Percentiles rank a stretch among this genome's conserved stretches.
Conservation (phyloP, 1,140 invertebrate species). For the Listronotus bonariensis region DNA sequence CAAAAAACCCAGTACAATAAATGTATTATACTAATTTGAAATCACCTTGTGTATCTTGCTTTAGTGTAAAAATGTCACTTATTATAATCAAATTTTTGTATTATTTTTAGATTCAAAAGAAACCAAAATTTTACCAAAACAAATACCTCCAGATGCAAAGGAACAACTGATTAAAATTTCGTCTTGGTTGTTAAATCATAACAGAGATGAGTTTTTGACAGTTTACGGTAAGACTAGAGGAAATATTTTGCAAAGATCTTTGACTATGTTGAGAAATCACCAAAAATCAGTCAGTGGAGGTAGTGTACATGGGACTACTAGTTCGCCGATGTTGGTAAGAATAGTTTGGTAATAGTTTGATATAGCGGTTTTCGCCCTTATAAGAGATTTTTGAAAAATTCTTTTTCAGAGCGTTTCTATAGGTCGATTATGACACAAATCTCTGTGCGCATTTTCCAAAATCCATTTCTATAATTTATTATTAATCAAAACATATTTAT, state of each 20-base stretch:
- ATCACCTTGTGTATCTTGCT: no score
- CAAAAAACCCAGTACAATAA: no score
- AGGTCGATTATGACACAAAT: no score
- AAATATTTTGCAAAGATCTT: conserved; percentile 73
- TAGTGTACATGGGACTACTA: conserved; percentile 56
- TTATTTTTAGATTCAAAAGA: conserved; percentile 47
- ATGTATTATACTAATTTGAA: no score
- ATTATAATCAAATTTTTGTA: conserved; percentile 6
- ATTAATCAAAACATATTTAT: no score
- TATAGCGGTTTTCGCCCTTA: no score
- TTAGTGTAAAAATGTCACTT: conserved; percentile 1
- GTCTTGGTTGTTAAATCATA: conserved; percentile 81
- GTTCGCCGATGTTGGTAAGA: conserved; percentile 54
- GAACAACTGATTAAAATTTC: conserved; percentile 79
- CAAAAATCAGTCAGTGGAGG: conserved; percentile 76
- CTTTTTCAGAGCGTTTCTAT: no score
- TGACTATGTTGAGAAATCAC: conserved; percentile 80
- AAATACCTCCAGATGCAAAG: conserved; percentile 62
- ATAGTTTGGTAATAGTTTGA: no score
- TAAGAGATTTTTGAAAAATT: no score
- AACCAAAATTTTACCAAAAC: conserved; percentile 39
- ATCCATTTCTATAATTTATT: no score
- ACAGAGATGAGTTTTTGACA: conserved; percentile 77
- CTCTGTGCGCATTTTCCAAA: no score
- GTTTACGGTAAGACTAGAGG: conserved; percentile 81